phyloP scores from a whole-genome alignment of 1,140 invertebrate genomes.

The Drosophila bocqueti region DNA sequence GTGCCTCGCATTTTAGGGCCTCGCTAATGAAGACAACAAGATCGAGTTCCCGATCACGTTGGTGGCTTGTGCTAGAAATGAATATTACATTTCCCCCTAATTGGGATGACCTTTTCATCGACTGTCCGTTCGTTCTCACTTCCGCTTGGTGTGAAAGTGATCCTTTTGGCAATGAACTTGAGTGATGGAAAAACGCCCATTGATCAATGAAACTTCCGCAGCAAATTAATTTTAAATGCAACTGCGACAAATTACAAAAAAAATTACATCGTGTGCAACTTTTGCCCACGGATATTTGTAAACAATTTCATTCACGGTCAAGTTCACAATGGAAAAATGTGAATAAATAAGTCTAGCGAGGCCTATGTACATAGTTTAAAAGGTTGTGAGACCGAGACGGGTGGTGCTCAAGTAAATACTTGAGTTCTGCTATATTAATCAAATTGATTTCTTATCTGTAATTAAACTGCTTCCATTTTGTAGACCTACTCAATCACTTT shows the following conservation, averaged over 20 bases:
- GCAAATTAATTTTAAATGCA: conserved; percentile 35
- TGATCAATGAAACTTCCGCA: conserved; percentile 21
- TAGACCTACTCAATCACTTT: background rate
- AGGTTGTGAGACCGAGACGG: background rate
- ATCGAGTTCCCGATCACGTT: conserved; percentile 40
- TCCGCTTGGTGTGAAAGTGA: conserved; percentile 30
- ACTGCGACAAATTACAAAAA: conserved; percentile 13
- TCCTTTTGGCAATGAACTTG: conserved; percentile 35
- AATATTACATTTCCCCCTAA: conserved; percentile 17
- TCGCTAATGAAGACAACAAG: conserved; percentile 37
- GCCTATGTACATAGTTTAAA: conserved; percentile 4
- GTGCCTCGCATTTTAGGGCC: conserved; percentile 7
- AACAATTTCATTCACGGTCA: conserved; percentile 54
- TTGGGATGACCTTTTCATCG: background rate
- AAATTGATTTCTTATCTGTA: conserved; percentile 48
- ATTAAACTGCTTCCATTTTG: conserved; percentile 19
- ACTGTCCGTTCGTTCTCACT: background rate
- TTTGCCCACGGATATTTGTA: conserved; percentile 22
- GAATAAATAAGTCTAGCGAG: conserved; percentile 23
- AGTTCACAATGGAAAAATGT: conserved; percentile 46
- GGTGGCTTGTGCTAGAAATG: background rate
- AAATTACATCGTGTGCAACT: conserved; percentile 6
- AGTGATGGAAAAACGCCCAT: conserved; percentile 7
- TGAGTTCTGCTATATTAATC: conserved; percentile 8
- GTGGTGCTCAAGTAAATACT: conserved; percentile 3